These are phyloP conservation scores for Phalera bucephala DNA, from an alignment of 2,888 invertebrate genomes.

Conservation along the genomic window DNA sequence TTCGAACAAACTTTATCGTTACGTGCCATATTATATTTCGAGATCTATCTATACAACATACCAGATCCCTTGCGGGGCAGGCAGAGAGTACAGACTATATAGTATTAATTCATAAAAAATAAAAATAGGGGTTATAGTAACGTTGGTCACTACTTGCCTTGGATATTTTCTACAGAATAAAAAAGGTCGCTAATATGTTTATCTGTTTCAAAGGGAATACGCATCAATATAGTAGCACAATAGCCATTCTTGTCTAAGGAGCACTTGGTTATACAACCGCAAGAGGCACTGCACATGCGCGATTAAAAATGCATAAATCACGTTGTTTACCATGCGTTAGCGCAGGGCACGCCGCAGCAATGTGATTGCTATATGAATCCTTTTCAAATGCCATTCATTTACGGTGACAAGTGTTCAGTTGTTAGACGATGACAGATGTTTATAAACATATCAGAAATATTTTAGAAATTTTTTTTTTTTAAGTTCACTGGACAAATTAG, in stretches of 20 bases:
- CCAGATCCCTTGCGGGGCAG: no score
- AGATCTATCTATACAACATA: no score
- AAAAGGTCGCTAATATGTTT: no score
- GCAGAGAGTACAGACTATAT: no score
- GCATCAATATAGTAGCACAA: constrained; percentile 6
- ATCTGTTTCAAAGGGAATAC: constrained; percentile 20
- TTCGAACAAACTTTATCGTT: no score
- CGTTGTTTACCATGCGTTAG: constrained; percentile 55
- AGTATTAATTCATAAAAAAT: no score
- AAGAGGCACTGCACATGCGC: constrained; percentile 39
- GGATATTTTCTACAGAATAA: no score
- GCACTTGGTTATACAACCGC: constrained; percentile 44
- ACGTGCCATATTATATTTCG: no score
- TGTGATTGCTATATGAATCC: constrained; percentile 45
- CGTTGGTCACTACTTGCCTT: no score
- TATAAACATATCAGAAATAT: not conserved
- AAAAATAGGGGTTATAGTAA: no score
- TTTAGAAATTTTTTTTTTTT: not conserved
- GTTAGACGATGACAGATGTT: constrained; percentile 6
- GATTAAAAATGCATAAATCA: constrained; percentile 61
- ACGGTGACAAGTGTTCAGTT: constrained; percentile 16
- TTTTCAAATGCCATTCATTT: constrained; percentile 21
- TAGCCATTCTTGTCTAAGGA: not conserved
- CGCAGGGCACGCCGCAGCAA: constrained; percentile 32
- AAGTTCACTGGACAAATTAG: constrained; percentile 4